Evolutionary conservation across 23 tunicate genomes (phyloP), one percentile per base, ranked within the genome.

Genomic region (Botrylloides violaceus): DNA sequence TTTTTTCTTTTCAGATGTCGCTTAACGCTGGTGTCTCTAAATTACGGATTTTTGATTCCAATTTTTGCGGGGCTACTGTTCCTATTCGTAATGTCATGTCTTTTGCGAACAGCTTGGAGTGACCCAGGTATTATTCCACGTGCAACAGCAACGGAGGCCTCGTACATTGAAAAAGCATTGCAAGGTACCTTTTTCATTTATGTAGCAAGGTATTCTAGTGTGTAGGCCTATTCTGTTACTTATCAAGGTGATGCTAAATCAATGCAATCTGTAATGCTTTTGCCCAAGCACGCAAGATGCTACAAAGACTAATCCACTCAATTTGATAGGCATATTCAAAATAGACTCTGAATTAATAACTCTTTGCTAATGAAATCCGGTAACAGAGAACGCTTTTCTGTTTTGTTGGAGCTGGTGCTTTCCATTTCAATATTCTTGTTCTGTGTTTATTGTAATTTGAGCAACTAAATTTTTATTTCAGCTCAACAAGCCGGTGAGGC

Each of bases 51-150:
- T 66, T 36, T 93, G 21, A 86, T 93, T 34, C 92, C 93, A 7
- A 43, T 85, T 0, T 61, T 59, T 23, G 72, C 84, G 32, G 84
- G 79, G 15, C 32, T 93, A 3, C 59, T 93, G 31, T 76, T 77
- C 38, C 59, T 93, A 1, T 93, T 93, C 50, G 59, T 68, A 15
- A 72, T 93, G 55, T 53, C 74, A n/a, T 85, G 88, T 61, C 77
- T 93, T 43, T 43, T 93, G 32, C 78, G 98, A 27, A 93, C 98
- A 15, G 98, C 98, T 37, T 93, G 98, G 93, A 81, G 88, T 59
- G 98, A 93, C 64, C 98, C 98, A 20, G 98, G 98, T 6, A 81
- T 93, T 32, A 81, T 93, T 5, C 94, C 98, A 9, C 61, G 98
- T 24, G 94, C 98, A 0, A 36, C 98, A 5, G 61, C 79, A 4